These are phyloP conservation scores for Ferdinandea cuprea DNA, from an alignment of 2,888 invertebrate genomes.

Conservation along the genomic window DNA sequence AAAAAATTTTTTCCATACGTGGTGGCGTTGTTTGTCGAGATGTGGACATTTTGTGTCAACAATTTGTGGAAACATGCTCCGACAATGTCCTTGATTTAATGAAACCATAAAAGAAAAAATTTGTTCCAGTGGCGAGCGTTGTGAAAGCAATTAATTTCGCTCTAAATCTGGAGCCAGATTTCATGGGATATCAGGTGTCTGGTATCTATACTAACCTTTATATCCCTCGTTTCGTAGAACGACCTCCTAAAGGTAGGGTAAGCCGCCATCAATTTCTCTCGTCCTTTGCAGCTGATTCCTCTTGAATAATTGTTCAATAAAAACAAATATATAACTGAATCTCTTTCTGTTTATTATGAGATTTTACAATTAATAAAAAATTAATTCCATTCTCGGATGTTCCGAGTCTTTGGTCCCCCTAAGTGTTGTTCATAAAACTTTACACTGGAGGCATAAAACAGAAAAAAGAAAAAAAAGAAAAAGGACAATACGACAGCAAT, in stretches of 20 bases:
- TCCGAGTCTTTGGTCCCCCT: background rate
- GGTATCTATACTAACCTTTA: too few relatives aligned
- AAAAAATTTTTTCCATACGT: too few relatives aligned
- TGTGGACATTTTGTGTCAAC: too few relatives aligned
- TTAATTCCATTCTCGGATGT: background rate
- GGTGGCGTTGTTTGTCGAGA: too few relatives aligned
- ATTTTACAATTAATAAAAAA: constrained; percentile 38
- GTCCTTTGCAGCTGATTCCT: background rate
- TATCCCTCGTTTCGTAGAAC: too few relatives aligned
- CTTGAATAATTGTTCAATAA: constrained; percentile 10
- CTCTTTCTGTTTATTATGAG: background rate
- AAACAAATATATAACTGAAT: background rate
- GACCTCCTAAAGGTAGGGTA: too few relatives aligned
- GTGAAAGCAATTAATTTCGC: too few relatives aligned
- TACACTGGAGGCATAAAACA: too few relatives aligned
- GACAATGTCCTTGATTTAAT: too few relatives aligned
- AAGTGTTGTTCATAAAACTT: constrained; percentile 7
- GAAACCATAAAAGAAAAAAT: background rate
- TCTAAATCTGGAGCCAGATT: too few relatives aligned
- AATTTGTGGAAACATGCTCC: too few relatives aligned
- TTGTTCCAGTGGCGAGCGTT: background rate
- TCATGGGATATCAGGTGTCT: background rate
- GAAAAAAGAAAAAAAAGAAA: background rate
- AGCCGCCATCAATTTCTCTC: too few relatives aligned
- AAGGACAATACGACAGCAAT: constrained; percentile 6